These are phyloP conservation scores for Pyrgilauda ruficollis DNA, from an alignment of 2,113 vertebrate genomes.

Conservation along the genomic window DNA sequence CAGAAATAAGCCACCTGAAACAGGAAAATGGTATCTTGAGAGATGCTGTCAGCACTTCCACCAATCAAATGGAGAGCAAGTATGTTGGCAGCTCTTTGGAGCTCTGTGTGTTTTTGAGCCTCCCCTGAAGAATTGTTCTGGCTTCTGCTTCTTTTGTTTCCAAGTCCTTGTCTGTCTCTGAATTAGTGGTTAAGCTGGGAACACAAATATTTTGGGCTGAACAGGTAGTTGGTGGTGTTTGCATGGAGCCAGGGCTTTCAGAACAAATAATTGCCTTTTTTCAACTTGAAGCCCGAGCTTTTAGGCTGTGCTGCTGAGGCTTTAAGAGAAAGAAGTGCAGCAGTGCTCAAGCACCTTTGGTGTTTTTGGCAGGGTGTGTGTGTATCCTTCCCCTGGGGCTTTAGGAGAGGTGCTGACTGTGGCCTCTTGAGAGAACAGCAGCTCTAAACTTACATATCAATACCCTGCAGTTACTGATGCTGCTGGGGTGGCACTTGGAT, in stretches of 20 bases:
- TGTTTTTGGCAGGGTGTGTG: neutral
- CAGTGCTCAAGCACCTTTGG: neutral
- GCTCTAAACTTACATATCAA: neutral
- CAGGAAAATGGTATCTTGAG: constrained; percentile 96
- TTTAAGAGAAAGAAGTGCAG: neutral
- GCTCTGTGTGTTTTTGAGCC: neutral
- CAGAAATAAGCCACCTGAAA: constrained; percentile 90
- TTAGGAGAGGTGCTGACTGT: neutral
- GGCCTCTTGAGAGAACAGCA: neutral
- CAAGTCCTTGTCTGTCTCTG: neutral
- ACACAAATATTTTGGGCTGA: neutral
- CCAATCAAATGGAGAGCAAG: constrained; percentile 97
- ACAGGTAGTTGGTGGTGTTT: neutral
- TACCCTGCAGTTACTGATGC: neutral
- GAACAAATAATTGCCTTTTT: neutral
- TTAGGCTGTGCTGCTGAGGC: neutral
- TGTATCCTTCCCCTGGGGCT: neutral
- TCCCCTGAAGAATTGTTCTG: neutral
- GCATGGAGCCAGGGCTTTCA: neutral
- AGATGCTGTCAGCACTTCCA: constrained; percentile 96
- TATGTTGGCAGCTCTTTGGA: constrained; percentile 68
- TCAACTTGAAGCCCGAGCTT: neutral
- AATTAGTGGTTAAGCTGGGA: neutral
- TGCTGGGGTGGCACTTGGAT: neutral
- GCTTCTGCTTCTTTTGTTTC: neutral